Conservation (phyloP, 2,797 vertebrate genomes). For the Pogoniulus pusillus region DNA sequence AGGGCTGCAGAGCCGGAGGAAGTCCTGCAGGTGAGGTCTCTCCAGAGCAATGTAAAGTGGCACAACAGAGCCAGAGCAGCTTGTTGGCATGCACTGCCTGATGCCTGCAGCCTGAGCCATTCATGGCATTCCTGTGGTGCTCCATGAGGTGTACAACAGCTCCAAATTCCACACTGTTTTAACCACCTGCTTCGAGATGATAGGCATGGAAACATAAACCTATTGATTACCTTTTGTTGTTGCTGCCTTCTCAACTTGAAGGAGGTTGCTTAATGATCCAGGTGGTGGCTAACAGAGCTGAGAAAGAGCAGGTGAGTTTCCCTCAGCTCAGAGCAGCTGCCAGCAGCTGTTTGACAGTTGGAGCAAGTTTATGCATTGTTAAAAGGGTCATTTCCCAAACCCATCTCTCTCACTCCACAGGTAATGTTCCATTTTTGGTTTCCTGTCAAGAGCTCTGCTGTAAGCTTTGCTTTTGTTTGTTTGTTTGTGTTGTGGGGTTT, state of each 20-base stretch:
- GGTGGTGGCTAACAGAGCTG: neutral
- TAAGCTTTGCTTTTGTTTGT: neutral
- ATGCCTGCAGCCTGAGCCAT: constrained; percentile 50
- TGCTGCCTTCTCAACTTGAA: neutral
- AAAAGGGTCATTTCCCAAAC: neutral
- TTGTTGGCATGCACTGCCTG: constrained; percentile 38
- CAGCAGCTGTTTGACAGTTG: constrained; percentile 5
- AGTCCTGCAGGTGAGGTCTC: too few species aligned
- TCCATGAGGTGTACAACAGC: constrained; percentile 38
- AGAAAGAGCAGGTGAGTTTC: neutral
- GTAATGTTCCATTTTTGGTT: neutral
- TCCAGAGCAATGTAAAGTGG: too few species aligned
- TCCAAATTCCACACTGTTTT: constrained; percentile 47
- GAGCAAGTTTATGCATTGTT: neutral
- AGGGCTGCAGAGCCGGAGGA: too few species aligned
- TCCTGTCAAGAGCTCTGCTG: neutral
- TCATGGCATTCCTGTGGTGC: constrained; percentile 42
- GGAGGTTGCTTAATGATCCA: neutral
- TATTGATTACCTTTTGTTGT: neutral
- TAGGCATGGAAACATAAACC: constrained; percentile 33
- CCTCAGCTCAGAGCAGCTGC: neutral
- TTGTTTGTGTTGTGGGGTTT: too few species aligned
- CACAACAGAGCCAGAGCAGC: neutral
- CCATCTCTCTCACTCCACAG: neutral
- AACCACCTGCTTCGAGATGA: constrained; percentile 49